These are phyloP conservation scores for Petrocephalus zakoni DNA, from an alignment of 2,113 vertebrate genomes.

Conservation along the genomic window DNA sequence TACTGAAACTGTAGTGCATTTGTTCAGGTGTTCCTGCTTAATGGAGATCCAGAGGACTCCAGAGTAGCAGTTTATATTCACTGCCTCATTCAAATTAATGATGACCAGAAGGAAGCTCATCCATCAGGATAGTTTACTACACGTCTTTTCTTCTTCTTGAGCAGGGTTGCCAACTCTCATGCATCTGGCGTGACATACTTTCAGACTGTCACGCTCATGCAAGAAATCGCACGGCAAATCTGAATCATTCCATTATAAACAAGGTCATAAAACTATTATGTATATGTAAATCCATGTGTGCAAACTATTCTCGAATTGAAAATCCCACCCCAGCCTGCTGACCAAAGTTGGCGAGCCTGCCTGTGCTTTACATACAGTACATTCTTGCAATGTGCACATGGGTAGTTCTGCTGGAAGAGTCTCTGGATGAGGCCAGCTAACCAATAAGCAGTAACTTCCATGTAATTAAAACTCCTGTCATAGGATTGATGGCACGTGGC, in stretches of 20 bases:
- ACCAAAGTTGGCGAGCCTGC: background rate
- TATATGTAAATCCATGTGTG: background rate
- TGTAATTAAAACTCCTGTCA: background rate
- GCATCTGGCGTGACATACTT: background rate
- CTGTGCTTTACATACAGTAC: background rate
- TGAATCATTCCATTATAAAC: background rate
- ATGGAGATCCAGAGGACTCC: background rate
- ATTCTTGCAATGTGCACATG: background rate
- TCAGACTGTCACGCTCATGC: background rate
- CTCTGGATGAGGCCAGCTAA: background rate
- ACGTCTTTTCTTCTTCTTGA: background rate
- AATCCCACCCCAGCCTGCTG: background rate
- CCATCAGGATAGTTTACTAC: background rate
- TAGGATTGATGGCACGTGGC: conserved; percentile 93
- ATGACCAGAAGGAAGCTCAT: background rate
- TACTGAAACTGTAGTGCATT: background rate
- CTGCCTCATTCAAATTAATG: background rate
- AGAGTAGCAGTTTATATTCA: background rate
- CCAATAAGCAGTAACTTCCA: no score
- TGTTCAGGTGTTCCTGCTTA: background rate
- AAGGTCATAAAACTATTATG: no score
- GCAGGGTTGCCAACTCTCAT: background rate
- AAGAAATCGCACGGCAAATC: background rate
- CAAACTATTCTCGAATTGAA: background rate
- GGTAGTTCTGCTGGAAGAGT: background rate